Base-by-base conservation (phyloP, 2,888 invertebrate genomes). In the Merodon equestris region DNA sequence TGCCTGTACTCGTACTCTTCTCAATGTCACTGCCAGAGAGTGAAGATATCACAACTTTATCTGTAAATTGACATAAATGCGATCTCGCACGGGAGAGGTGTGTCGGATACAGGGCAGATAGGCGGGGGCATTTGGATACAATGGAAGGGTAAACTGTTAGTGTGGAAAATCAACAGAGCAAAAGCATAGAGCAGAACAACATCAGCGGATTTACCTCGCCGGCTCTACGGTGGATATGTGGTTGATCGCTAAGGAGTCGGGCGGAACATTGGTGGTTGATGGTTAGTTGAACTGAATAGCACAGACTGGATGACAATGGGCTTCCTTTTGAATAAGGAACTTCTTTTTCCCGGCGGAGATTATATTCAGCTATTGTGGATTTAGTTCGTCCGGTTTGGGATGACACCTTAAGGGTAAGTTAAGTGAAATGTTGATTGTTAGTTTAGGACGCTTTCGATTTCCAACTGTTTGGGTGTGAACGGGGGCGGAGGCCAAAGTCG, bases 341-440 rank as follows among this genome's bases (percentile, higher is more conserved):
- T 68, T 60, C 58, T 70, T 74, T 67, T 73, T 64, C 58, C 68
- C 64, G 10, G 68, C 68, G 79, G 68, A 74, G 73, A 79, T 79
- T 74, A 73, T 74, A 56, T 74, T 60, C 68, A 68, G n/a, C 57
- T 58, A 51, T 47, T 48, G 57, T 53, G 47, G 27, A 44, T 38
- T 61, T 58, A 58, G 57, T 53, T 45, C 44, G 58, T 70, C 68
- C 68, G 60, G 57, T 58, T 60, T 17, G 64, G 47, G 74, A 79
- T 79, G 79, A 74, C 79, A 74, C 79, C 79, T 79, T 60, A 50
- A 74, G 79, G 74, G 74, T 68, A 79, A 74, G 79, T 73, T 73
- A 79, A 79, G 79, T 79, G 79, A 74, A 79, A 70, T 79, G 73
- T 74, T 74, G 74, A 73, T 74, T 79, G 79, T 79, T 74, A 54